Percentiles rank a stretch among this genome's conserved stretches.
Conservation (phyloP, 2,888 invertebrate species). For the Tigriopus californicus region DNA sequence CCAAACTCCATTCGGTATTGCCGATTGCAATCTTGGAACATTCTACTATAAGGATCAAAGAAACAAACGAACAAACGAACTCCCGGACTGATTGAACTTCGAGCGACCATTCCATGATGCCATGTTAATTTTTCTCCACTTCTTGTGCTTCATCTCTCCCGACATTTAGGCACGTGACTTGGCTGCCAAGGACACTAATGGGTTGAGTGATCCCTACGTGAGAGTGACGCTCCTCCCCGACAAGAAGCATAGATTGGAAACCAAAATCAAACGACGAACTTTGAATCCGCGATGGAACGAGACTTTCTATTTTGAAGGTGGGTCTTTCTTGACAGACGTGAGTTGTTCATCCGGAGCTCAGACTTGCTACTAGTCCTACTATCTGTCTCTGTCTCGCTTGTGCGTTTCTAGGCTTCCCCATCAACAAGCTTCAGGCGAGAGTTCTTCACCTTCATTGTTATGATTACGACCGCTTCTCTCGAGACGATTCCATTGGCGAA, state of each 20-base stretch:
- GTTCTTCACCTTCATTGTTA: constrained; percentile 81
- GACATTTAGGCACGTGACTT: constrained; percentile 36
- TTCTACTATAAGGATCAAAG: too few relatives aligned
- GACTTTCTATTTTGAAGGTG: constrained; percentile 76
- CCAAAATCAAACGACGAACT: constrained; percentile 75
- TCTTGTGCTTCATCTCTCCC: too few relatives aligned
- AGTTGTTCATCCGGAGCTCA: too few relatives aligned
- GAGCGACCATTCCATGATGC: too few relatives aligned
- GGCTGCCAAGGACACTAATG: constrained; percentile 80
- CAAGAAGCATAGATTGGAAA: constrained; percentile 76
- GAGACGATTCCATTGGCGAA: constrained; percentile 84
- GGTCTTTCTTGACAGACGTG: constrained; percentile 14
- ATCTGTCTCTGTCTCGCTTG: too few relatives aligned
- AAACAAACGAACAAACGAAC: too few relatives aligned
- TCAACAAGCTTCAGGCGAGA: constrained; percentile 75
- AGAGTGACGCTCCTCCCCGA: constrained; percentile 71
- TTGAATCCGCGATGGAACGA: constrained; percentile 84
- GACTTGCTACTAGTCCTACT: too few relatives aligned
- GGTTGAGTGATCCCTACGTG: constrained; percentile 80
- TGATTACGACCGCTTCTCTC: constrained; percentile 80
- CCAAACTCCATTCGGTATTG: too few relatives aligned
- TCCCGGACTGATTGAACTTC: too few relatives aligned
- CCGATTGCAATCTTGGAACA: too few relatives aligned
- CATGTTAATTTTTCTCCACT: too few relatives aligned
- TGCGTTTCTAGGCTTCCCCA: constrained; percentile 48